Base-by-base conservation (phyloP, 2,888 invertebrate genomes). In the Baronia brevicornis region DNA sequence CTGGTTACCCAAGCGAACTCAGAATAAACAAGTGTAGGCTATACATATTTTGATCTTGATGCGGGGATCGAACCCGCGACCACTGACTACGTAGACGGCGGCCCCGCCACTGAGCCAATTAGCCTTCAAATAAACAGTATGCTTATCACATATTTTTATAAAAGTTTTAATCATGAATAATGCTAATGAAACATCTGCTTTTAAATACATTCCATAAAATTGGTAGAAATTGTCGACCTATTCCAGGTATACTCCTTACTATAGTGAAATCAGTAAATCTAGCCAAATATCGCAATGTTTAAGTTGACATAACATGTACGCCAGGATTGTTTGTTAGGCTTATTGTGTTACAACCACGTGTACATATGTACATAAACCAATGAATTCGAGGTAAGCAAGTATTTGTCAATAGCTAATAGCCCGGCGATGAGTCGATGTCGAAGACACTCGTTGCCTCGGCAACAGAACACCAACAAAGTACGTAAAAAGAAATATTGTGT, bases 321-420 rank as follows among this genome's bases (percentile, higher is more conserved):
- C 60, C 61, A 63, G 44, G 55, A 56, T 43, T 66, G 58, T 66
- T 64, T 63, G 60, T 36, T 32, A 30, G 45, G 58, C 55, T n/a
- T n/a, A n/a, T n/a, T n/a, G n/a, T n/a, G n/a, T n/a, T 21, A 11
- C 17, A 51, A 57, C 50, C 53, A 61, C 63, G 57, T 46, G 53
- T 42, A 38, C 42, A 43, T 39, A 39, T 36, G 30, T 40, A 38
- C 28, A 37, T 29, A 39, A 41, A 38, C 41, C 39, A 44, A 43
- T 44, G 41, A 43, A 41, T 44, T 33, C 45, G 43, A 40, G 36
- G 43, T 44, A 44, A 34, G 22, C 33, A 40, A 30, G 43, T 70
- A 69, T 73, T 67, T 71, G 79, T 80, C 79, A 74, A 77, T 72
- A 71, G 62, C 70, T 77, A 72, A 75, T 78, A 68, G 68, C 51